phyloP scores from a whole-genome alignment of 2,113 vertebrate genomes.

The Oostethus manadensis region DNA sequence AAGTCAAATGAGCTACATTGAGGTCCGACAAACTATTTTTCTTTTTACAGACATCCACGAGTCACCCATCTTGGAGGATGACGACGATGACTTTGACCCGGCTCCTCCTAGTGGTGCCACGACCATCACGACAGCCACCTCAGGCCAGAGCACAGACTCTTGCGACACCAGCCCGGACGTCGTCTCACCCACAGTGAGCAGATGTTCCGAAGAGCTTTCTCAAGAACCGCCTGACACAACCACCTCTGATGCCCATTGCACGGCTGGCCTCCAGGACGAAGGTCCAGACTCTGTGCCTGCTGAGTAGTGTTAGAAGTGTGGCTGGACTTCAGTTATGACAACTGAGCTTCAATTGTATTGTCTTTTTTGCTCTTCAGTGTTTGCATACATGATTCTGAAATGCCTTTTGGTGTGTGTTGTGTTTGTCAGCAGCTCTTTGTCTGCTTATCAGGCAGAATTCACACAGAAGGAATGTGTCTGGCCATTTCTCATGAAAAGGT shows the following conservation, averaged over 20 bases:
- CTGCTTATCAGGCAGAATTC: not conserved
- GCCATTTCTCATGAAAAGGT: not conserved
- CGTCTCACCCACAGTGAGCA: slow-evolving; percentile 83
- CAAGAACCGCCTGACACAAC: slow-evolving; percentile 76
- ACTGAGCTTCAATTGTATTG: slow-evolving; percentile 16
- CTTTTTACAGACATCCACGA: slow-evolving; percentile 79
- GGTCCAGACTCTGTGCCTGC: slow-evolving; percentile 69
- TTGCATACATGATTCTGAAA: not conserved
- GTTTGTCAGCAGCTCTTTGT: not conserved
- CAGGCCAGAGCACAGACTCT: slow-evolving; percentile 91
- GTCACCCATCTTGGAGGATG: slow-evolving; percentile 81
- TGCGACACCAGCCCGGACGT: slow-evolving; percentile 90
- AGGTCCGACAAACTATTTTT: too few species aligned
- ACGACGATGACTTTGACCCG: slow-evolving; percentile 85
- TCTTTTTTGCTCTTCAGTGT: slow-evolving; percentile 2
- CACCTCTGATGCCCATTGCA: slow-evolving; percentile 71
- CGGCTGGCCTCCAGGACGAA: slow-evolving; percentile 62
- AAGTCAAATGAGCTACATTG: too few species aligned
- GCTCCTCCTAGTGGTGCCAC: slow-evolving; percentile 73
- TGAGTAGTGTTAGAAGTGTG: slow-evolving; percentile 40
- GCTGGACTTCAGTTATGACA: slow-evolving; percentile 14
- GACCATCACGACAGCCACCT: slow-evolving; percentile 79
- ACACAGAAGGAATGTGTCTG: too few species aligned
- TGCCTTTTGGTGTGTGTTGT: slow-evolving; percentile 1
- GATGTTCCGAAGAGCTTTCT: slow-evolving; percentile 89